Evolutionary conservation across 2,113 vertebrate species (phyloP).

Genomic region (Bubo scandiacus): DNA sequence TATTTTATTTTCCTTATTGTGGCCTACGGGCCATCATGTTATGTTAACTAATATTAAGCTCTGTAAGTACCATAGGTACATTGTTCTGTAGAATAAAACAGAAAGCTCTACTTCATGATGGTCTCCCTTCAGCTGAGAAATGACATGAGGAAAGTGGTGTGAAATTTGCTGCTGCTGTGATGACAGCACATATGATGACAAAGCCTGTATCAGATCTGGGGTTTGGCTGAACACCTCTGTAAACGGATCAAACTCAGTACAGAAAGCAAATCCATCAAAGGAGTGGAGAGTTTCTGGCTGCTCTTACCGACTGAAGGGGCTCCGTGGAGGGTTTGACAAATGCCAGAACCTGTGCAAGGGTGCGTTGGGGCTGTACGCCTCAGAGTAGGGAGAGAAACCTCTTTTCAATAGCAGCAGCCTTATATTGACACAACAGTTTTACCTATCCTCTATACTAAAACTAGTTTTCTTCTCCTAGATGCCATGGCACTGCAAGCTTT

Average conservation of each 20-base stretch:
- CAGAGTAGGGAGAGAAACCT: background rate
- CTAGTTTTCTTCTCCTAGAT: background rate
- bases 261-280: background rate
- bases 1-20: background rate
- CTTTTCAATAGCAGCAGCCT: background rate
- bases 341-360: background rate
- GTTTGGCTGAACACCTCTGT: background rate
- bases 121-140: background rate
- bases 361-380: background rate
- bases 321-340: background rate
- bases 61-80: background rate
- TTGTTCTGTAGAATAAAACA: background rate
- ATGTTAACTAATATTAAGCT: background rate
- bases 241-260: accelerated
- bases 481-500: background rate
- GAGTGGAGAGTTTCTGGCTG: background rate
- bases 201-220: background rate
- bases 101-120: background rate
- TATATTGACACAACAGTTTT: background rate
- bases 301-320: background rate
- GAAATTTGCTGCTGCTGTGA: background rate
- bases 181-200: background rate
- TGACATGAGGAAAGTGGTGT: background rate
- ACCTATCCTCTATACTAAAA: background rate
- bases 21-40: accelerated